Conservation (phyloP, 2,888 invertebrate species). For the Aradus depressus region DNA sequence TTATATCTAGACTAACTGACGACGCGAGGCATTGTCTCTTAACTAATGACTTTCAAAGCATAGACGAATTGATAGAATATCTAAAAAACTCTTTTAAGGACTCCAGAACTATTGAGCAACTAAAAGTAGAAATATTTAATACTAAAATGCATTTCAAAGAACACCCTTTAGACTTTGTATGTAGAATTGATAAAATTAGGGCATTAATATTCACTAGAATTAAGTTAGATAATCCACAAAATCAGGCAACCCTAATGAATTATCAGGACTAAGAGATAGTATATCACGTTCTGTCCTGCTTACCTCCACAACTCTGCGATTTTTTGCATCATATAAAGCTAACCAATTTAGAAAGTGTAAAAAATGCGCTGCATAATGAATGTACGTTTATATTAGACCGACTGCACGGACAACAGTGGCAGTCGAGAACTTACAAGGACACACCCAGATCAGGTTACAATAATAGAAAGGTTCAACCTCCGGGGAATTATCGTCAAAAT, state of each 20-base stretch:
- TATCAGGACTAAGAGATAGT: neutral
- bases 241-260: neutral
- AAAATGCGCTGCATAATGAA: neutral
- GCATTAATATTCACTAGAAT: neutral
- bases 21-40: neutral
- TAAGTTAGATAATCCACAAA: neutral
- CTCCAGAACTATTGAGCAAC: neutral
- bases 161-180: neutral
- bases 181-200: neutral
- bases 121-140: neutral
- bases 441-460: no score
- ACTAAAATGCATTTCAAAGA: neutral
- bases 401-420: neutral
- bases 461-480: no score
- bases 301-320: constrained; percentile 2
- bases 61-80: neutral
- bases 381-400: neutral
- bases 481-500: no score
- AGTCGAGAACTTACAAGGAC: no score
- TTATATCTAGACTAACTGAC: neutral
- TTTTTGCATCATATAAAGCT: neutral
- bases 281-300: neutral
- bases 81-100: neutral
- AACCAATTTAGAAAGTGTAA: neutral
- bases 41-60: neutral